A percentile compares a stretch with the other conserved stretches of the same genome.
Conservation (phyloP, 2,888 invertebrate species). For the Adela reaumurella region DNA sequence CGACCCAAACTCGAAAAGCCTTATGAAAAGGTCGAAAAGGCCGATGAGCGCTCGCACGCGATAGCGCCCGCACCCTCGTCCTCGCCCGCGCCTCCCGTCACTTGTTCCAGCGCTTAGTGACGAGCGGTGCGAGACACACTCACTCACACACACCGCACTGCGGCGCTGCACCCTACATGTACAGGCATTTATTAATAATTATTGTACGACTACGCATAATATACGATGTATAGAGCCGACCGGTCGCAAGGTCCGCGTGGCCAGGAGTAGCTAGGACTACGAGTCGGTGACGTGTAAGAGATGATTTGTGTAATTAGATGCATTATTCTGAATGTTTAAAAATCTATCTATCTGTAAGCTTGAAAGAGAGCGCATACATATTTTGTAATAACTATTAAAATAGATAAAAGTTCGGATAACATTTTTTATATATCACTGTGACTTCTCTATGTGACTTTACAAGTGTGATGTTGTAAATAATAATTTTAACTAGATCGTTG, state of each 20-base stretch:
- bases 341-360: conserved; percentile 34
- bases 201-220: conserved; percentile 25
- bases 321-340: conserved; percentile 21
- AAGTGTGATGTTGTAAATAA: conserved; percentile 51
- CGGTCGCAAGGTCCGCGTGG: conserved; percentile 18
- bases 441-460: conserved; percentile 48
- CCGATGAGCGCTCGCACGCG: conserved; percentile 43
- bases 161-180: not conserved
- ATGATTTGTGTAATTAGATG: conserved; percentile 12
- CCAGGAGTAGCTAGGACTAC: conserved; percentile 31
- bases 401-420: conserved; percentile 38
- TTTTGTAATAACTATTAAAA: conserved; percentile 49
- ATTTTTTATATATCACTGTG: conserved; percentile 42
- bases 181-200: conserved; percentile 39
- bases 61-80: conserved; percentile 8
- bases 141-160: conserved; percentile 22
- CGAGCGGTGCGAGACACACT: conserved; percentile 8
- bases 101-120: conserved; percentile 5
- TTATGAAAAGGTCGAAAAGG: conserved; percentile 55
- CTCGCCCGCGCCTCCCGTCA: not conserved
- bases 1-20: conserved; percentile 61
- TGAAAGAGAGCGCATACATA: conserved; percentile 40
- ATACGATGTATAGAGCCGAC: conserved; percentile 25
- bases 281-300: not conserved
- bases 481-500: conserved; percentile 16